Conservation (phyloP, 2,888 invertebrate genomes). For the Drosophila macrothrix region DNA sequence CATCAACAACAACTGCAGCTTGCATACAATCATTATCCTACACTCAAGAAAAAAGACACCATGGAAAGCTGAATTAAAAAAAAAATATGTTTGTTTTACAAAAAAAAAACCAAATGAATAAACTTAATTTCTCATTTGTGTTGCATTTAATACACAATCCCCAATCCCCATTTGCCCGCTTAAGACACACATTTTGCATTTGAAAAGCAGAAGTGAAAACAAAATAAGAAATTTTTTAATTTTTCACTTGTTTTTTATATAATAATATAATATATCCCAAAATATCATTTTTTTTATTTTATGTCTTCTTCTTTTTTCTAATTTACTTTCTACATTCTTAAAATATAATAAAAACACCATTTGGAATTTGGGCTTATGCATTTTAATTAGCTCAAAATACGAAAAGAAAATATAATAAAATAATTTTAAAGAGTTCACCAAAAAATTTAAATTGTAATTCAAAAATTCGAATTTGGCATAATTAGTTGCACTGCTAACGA, state of each 20-base stretch:
- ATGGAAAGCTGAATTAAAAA: background rate
- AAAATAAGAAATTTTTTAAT: background rate
- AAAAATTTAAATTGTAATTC: background rate
- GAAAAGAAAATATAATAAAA: background rate
- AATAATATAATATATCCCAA: too few species aligned
- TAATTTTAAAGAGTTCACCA: background rate
- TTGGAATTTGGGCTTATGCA: background rate
- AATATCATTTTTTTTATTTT: rapidly evolving
- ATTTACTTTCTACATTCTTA: background rate
- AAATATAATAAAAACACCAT: background rate
- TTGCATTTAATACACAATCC: too few species aligned
- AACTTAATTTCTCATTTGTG: background rate
- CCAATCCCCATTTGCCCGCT: too few species aligned
- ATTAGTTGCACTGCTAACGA: background rate
- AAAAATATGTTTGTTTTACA: background rate
- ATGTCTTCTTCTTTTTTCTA: background rate
- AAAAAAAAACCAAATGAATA: background rate
- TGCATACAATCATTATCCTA: slow-evolving; percentile 72
- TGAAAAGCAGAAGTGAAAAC: background rate
- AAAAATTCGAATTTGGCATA: background rate
- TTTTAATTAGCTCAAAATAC: background rate
- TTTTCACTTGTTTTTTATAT: background rate
- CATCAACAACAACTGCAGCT: slow-evolving; percentile 55
- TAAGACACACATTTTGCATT: too few species aligned
- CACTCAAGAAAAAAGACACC: background rate